Percentiles rank a stretch among this genome's conserved stretches.
Evolutionary conservation across 2,888 invertebrate genomes (phyloP).

Genomic region (Andrena hattorfiana): DNA sequence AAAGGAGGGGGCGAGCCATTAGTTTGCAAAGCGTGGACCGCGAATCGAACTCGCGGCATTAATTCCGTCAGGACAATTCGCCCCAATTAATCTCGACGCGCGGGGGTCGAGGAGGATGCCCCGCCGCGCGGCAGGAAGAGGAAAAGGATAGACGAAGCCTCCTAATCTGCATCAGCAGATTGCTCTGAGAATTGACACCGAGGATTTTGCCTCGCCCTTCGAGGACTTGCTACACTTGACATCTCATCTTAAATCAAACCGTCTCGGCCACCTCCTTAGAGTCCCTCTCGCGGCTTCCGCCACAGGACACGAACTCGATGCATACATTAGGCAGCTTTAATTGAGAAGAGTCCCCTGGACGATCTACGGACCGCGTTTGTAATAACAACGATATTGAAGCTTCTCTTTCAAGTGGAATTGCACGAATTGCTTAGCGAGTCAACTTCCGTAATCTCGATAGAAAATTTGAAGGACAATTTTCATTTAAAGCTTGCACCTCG

Average conservation of each 20-base stretch:
- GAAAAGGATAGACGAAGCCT: conserved; percentile 46
- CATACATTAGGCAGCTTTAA: conserved; percentile 84
- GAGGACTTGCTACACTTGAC: conserved; percentile 73
- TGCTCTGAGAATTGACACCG: conserved; percentile 85
- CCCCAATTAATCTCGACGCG: conserved; percentile 67
- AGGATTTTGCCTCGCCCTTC: conserved; percentile 75
- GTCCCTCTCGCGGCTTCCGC: conserved; percentile 72
- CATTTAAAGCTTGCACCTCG: background rate
- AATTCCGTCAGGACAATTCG: conserved; percentile 69
- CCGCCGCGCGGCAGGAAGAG: background rate
- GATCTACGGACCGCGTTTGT: conserved; percentile 29
- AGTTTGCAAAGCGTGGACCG: conserved; percentile 19
- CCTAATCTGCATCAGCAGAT: conserved; percentile 85
- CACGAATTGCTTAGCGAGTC: conserved; percentile 35
- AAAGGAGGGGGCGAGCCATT: background rate
- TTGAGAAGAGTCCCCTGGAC: conserved; percentile 77
- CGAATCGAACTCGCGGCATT: conserved; percentile 62
- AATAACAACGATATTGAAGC: conserved; percentile 32
- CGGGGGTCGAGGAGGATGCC: conserved; percentile 39
- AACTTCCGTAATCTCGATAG: conserved; percentile 18
- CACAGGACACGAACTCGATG: conserved; percentile 83
- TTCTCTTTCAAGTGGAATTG: conserved; percentile 5
- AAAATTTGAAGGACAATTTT: conserved; percentile 3
- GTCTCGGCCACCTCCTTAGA: conserved; percentile 70
- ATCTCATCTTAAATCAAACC: conserved; percentile 79